Conservation (phyloP, 2,797 vertebrate genomes). For the Pangasius sanitwongsei region DNA sequence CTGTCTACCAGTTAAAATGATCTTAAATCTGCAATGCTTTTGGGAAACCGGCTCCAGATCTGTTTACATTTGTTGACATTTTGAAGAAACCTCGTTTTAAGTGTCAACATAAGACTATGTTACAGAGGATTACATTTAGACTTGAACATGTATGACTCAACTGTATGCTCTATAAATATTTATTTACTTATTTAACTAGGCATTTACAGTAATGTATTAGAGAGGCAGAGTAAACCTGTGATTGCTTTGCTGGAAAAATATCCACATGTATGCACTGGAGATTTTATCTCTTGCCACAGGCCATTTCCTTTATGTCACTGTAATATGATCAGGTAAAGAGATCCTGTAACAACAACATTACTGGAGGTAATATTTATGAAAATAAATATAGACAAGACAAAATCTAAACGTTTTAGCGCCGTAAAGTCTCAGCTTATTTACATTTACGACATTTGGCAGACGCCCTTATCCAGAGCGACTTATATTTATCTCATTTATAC, state of each 20-base stretch:
- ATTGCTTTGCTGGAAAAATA: neutral
- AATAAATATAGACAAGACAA: neutral
- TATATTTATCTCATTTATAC: too few species aligned
- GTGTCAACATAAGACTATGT: constrained; percentile 18
- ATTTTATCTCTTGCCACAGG: constrained; percentile 38
- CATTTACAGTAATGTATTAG: neutral
- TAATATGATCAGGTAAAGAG: constrained; percentile 38
- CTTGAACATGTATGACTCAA: constrained; percentile 1
- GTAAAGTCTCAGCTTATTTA: neutral
- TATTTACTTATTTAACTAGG: constrained; percentile 32
- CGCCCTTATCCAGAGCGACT: too few species aligned
- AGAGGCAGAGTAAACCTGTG: neutral
- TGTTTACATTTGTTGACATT: constrained; percentile 51
- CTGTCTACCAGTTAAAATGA: neutral
- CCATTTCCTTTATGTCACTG: constrained; percentile 44
- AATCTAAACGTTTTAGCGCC: neutral
- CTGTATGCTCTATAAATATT: constrained; percentile 30
- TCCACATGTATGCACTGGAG: neutral
- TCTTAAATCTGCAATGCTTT: neutral
- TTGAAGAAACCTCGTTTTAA: constrained; percentile 5
- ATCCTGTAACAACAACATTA: constrained; percentile 22
- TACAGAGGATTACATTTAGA: neutral
- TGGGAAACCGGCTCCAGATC: neutral
- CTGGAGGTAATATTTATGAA: neutral
- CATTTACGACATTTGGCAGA: too few species aligned